Evolutionary conservation across 2,888 invertebrate species (phyloP).

Genomic region (Eilema sororculum): DNA sequence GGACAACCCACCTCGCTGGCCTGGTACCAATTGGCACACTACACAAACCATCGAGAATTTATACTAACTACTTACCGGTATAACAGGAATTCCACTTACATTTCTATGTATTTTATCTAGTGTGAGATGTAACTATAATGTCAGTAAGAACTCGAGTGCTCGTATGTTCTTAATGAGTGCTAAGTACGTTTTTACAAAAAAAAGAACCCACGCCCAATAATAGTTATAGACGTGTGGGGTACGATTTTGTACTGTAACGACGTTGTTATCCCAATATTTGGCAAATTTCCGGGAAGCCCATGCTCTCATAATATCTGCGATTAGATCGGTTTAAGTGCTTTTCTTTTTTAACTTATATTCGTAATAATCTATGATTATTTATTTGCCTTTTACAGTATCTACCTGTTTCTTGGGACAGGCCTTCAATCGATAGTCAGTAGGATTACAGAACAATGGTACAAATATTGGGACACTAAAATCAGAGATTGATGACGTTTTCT

Average conservation of each 20-base stretch:
- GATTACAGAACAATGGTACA: no score
- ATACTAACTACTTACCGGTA: neutral
- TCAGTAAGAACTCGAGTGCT: neutral
- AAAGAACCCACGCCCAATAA: neutral
- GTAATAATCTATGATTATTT: neutral
- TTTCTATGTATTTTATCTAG: neutral
- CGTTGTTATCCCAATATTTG: constrained; percentile 7
- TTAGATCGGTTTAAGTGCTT: neutral
- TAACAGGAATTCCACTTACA: neutral
- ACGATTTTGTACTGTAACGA: constrained; percentile 1
- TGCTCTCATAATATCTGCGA: neutral
- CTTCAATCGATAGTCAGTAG: no score
- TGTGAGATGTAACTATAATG: neutral
- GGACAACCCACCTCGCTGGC: neutral
- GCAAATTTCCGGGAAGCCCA: neutral
- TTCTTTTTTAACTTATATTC: neutral
- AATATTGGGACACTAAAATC: no score
- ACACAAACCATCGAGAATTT: no score
- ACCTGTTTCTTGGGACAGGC: no score
- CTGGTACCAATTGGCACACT: neutral
- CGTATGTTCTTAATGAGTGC: no score
- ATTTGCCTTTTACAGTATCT: no score
- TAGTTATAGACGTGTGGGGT: neutral
- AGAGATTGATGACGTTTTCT: no score
- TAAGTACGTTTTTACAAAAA: neutral